Evolutionary conservation across 2,888 invertebrate species (phyloP).

Genomic region (Tupiocoris notatus): DNA sequence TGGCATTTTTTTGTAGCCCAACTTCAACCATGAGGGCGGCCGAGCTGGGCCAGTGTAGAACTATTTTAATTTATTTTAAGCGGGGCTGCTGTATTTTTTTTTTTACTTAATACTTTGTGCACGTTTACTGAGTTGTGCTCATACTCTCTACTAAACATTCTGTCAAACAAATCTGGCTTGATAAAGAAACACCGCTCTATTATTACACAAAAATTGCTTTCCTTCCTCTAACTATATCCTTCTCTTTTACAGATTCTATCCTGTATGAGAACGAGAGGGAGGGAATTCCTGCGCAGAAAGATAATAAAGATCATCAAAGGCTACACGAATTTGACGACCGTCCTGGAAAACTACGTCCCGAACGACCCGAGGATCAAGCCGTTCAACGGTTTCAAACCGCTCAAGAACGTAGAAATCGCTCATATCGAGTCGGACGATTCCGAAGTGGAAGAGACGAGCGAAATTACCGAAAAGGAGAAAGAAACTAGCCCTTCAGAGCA

Average conservation of each 20-base stretch:
- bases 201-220: too few relatives aligned
- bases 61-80: too few relatives aligned
- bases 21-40: too few relatives aligned
- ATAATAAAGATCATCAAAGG: conserved; percentile 65
- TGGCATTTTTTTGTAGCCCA: too few relatives aligned
- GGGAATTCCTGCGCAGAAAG: conserved; percentile 59
- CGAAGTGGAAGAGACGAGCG: neutral
- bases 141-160: too few relatives aligned
- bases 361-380: neutral
- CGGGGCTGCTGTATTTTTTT: too few relatives aligned
- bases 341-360: conserved; percentile 43
- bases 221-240: neutral
- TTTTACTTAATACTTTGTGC: too few relatives aligned
- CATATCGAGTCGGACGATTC: conserved; percentile 41
- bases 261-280: conserved; percentile 60
- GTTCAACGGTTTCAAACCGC: neutral
- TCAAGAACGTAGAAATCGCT: conserved; percentile 43
- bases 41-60: too few relatives aligned
- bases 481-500: conserved; percentile 29
- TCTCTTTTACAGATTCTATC: conserved; percentile 58
- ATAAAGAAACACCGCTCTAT: too few relatives aligned
- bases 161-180: too few relatives aligned
- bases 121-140: too few relatives aligned
- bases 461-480: neutral
- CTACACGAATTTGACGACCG: conserved; percentile 56